Evolutionary conservation across 2,113 vertebrate species (phyloP), one percentile per base, ranked within the genome.

Genomic region (Psilopogon haemacephalus): DNA sequence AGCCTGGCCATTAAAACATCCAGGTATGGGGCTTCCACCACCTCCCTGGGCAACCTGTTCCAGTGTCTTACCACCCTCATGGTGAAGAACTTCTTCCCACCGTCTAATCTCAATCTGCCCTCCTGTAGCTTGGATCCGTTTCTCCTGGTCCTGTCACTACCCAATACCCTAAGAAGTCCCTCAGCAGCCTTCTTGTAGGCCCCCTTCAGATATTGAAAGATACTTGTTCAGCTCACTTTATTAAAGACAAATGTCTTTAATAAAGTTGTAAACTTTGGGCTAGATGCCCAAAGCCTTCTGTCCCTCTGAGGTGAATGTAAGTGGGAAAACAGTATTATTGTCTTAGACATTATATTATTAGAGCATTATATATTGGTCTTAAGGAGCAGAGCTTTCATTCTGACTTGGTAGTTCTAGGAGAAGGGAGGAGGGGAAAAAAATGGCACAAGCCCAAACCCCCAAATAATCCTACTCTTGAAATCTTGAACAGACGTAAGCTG

Each of bases 341-440:
- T 44, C 15, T 44, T 44, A 44, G 15, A 42, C 42, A 42, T 42
- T 42, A 17, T 44, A 44, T 44, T 44, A 44, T 44, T 44, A 44
- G 42, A 44, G 42, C 42, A 44, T 15, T 44, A 44, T 44, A 44
- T n/a, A n/a, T 76, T 55, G 40, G 42, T 75, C 48, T 86, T 58
- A 93, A 75, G 84, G 85, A 67, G 86, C 37, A 82, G 76, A 69
- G 40, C 40, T 88, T 84, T 68, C 26, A 33, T 93, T 94, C 17
- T 30, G 30, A 76, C 32, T 68, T 56, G 24, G 24, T 35, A 58
- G 46, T 54, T 74, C 3, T 27, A 55, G 27, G 33, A 62, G 37
- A 32, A 73, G 30, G 4, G 12, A 3, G 8, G 12, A 19, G 37
- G 7, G 1, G 3, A 32, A 33, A 33, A 50, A 59, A 27, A 82